Conservation (phyloP, 2,888 invertebrate species). For the Phymatocera aterrima region DNA sequence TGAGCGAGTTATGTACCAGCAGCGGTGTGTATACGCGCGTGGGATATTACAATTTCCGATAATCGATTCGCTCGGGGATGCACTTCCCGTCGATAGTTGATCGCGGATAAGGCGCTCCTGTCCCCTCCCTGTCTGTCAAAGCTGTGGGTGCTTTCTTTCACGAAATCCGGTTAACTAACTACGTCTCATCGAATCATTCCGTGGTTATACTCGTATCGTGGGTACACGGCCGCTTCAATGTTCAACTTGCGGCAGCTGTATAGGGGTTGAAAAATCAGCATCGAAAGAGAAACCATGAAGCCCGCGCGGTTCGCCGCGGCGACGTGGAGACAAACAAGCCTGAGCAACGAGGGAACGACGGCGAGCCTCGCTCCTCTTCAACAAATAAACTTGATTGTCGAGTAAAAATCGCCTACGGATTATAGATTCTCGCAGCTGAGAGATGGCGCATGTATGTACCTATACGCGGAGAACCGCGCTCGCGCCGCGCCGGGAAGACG, state of each 20-base stretch:
- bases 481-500: slow-evolving; percentile 31
- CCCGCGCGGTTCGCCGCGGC: background rate
- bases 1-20: background rate
- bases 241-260: background rate
- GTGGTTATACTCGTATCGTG: background rate
- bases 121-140: background rate
- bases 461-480: slow-evolving; percentile 45
- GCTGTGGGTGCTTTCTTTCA: background rate
- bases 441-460: too few species aligned
- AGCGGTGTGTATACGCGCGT: background rate
- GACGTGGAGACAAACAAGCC: background rate
- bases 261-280: slow-evolving; percentile 33
- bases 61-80: slow-evolving; percentile 25
- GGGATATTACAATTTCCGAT: background rate
- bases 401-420: slow-evolving; percentile 57
- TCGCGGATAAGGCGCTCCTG: too few species aligned
- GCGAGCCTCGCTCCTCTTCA: too few species aligned
- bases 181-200: background rate
- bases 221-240: too few species aligned
- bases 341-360: background rate
- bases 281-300: background rate
- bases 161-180: slow-evolving; percentile 31
- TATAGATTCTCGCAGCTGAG: slow-evolving; percentile 41
- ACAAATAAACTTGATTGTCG: slow-evolving; percentile 59
- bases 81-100: background rate